Conservation (phyloP, 2,797 vertebrate species). For the Lycodopsis pacificus region DNA sequence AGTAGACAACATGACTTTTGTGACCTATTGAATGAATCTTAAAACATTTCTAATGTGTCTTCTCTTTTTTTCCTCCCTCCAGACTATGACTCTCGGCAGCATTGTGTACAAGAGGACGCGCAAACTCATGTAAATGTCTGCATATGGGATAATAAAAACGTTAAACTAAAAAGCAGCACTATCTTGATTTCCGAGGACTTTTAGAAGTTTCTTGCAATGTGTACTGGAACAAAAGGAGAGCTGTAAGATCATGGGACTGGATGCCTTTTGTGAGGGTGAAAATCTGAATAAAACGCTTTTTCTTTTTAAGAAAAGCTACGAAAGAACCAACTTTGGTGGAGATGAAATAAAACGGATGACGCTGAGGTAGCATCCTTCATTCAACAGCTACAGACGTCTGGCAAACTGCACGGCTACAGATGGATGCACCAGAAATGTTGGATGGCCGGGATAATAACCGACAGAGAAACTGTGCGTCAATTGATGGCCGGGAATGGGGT, state of each 20-base stretch:
- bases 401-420: neutral
- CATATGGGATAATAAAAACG: constrained; percentile 63
- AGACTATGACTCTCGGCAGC: constrained; percentile 86
- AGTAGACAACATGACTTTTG: constrained; percentile 65
- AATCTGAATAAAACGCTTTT: too few species aligned
- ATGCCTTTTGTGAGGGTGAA: neutral
- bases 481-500: too few species aligned
- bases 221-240: neutral
- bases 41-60: neutral
- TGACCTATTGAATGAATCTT: rapidly evolving
- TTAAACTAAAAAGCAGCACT: constrained; percentile 5
- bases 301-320: too few species aligned
- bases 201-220: neutral
- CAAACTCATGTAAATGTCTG: constrained; percentile 84
- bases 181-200: neutral
- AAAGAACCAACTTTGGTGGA: too few species aligned
- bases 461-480: too few species aligned
- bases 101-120: constrained; percentile 87
- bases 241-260: neutral
- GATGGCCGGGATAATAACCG: too few species aligned
- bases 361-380: too few species aligned
- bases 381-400: neutral
- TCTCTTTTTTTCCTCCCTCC: too few species aligned
- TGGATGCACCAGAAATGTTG: too few species aligned
- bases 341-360: too few species aligned